Base-by-base conservation (phyloP, 53 echinoderm and acorn worm genomes). In the Hippasteria phrygiana region DNA sequence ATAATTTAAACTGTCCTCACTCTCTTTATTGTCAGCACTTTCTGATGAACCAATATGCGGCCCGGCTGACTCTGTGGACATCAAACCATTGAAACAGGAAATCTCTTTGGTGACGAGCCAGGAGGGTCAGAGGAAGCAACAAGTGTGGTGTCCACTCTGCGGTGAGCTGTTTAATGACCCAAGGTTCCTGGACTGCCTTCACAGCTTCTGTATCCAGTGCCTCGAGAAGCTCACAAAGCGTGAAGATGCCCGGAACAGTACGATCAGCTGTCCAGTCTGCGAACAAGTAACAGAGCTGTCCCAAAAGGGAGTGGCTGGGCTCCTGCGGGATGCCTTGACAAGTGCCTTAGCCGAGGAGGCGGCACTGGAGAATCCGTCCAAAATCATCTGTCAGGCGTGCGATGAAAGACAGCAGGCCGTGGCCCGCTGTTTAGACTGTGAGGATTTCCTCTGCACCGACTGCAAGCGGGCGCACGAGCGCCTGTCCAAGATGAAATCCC, bases 211-310 rank as follows among this genome's bases (percentile, higher is more conserved):
- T 29, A 17, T 38, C 35, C 7, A 12, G 2, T 78, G 78, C 22
- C 78, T 78, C 36, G 56, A 59, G 20, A 20, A 0, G 13, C 36
- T 78, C 37, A 27, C 29, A 13, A 11, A 38, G 59, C 37, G 12
- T 55, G 16, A 73, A 20, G 22, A 59, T 8, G 14, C 59, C 1
- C 4, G 32, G 4, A 1, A 22, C 2, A 1, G 22, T n/a, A 5
- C n/a, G 55, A 78, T 78, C 38, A 22, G 18, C 26, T 78, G 78
- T 32, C 78, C 78, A 11, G 78, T 14, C 39, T 78, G 78, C 59
- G 20, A 59, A 9, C 26, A 59, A 39, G 35, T 56, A 36, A 78
- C 28, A 2, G 78, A 7, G 13, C 9, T 78, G 12, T 36, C 56
- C 3, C 20, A 78, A 10, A 20, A 9, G 24, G 78, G 78, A 37